Conservation (phyloP, 2,113 vertebrate species). For the Hippolais icterina region DNA sequence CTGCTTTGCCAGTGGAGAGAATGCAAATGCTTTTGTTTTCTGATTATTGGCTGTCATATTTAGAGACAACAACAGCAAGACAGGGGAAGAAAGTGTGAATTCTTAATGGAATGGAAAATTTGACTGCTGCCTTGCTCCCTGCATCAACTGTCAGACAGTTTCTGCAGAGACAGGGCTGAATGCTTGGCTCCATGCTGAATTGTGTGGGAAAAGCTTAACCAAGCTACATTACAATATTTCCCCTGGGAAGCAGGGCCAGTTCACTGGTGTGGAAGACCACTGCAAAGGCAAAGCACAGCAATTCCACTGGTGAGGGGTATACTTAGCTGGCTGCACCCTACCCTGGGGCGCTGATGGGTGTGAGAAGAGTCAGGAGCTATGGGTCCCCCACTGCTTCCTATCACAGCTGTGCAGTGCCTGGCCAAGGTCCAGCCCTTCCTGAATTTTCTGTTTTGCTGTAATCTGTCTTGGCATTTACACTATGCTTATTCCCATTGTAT, state of each 20-base stretch:
- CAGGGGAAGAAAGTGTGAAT: background rate
- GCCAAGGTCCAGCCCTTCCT: background rate
- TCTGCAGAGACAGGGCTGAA: background rate
- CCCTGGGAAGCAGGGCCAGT: background rate
- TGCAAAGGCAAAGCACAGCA: background rate
- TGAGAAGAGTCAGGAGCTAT: background rate
- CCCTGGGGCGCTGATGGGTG: fast-evolving
- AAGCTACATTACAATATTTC: background rate
- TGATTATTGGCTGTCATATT: slow-evolving; percentile 27
- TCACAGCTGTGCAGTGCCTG: background rate
- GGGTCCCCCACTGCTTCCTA: background rate
- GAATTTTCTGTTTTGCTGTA: background rate
- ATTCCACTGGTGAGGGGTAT: background rate
- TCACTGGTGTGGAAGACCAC: background rate
- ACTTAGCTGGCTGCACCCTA: background rate
- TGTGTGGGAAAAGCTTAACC: background rate
- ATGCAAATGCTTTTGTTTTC: slow-evolving; percentile 37
- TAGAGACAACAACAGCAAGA: slow-evolving; percentile 11
- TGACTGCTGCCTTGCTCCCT: background rate
- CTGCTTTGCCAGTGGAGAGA: background rate
- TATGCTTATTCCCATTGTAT: background rate
- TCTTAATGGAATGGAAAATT: background rate
- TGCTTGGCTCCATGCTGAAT: background rate
- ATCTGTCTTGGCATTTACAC: background rate
- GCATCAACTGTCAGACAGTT: background rate